Percentiles rank a stretch among this genome's conserved stretches.
These are phyloP conservation scores for Mus musculus DNA, from an alignment of 2,113 vertebrate genomes.

Conservation along the genomic window DNA sequence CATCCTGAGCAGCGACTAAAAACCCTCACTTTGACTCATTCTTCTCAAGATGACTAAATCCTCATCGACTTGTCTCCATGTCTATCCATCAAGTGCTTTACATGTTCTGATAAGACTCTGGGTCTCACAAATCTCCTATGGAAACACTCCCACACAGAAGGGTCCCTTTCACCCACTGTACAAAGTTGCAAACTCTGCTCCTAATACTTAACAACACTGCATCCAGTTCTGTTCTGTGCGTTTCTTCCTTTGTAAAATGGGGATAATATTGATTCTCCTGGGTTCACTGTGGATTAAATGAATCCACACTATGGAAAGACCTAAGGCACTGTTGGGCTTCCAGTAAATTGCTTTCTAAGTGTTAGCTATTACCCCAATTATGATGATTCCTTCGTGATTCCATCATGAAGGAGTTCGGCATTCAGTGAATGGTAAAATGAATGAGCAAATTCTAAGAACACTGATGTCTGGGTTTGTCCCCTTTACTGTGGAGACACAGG, in stretches of 20 bases:
- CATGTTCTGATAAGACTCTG: background rate
- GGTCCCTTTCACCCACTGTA: background rate
- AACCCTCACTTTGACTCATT: background rate
- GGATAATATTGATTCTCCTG: constrained; percentile 18
- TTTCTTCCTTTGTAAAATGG: constrained; percentile 52
- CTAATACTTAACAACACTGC: background rate
- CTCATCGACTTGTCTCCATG: constrained; percentile 18
- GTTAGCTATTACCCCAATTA: constrained; percentile 41
- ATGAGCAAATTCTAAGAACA: constrained; percentile 47
- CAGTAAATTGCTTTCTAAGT: constrained; percentile 27
- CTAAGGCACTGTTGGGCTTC: constrained; percentile 52
- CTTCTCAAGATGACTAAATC: constrained; percentile 37
- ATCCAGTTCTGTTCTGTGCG: background rate
- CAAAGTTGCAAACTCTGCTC: constrained; percentile 15
- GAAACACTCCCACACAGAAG: background rate
- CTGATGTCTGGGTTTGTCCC: constrained; percentile 36
- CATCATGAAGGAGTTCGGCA: background rate
- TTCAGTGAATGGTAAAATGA: constrained; percentile 40
- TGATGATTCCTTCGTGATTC: constrained; percentile 27
- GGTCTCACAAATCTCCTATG: background rate
- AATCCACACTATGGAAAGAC: constrained; percentile 45
- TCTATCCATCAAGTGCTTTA: constrained; percentile 23
- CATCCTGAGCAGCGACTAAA: constrained; percentile 18
- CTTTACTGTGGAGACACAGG: constrained; percentile 42
- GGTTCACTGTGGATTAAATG: constrained; percentile 43